Evolutionary conservation across 2,797 vertebrate genomes (phyloP).

Genomic region (Sparus aurata): DNA sequence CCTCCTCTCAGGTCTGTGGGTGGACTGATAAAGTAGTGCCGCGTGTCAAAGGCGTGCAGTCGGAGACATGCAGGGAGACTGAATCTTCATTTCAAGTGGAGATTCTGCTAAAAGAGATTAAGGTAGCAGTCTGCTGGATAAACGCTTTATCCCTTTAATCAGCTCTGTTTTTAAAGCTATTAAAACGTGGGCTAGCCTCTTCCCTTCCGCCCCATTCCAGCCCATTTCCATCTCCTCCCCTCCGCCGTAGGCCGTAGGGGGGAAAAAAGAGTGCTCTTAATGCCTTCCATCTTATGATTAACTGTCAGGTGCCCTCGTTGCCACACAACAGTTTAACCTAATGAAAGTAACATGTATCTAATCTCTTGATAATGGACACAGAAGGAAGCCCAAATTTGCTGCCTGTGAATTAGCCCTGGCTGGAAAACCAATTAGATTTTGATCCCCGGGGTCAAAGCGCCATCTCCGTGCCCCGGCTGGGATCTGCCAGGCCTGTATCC

Average conservation of each 20-base stretch:
- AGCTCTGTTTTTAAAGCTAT: conserved; percentile 73
- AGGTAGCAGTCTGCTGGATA: conserved; percentile 61
- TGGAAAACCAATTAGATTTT: conserved; percentile 66
- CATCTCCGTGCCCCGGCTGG: conserved; percentile 35
- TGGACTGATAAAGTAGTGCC: background rate
- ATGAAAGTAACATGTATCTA: conserved; percentile 63
- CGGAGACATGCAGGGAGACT: conserved; percentile 25
- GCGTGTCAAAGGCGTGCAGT: conserved; percentile 13
- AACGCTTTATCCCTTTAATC: conserved; percentile 75
- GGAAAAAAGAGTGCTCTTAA: conserved; percentile 18
- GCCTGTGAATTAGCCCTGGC: conserved; percentile 44
- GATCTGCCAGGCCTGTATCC: conserved; percentile 47
- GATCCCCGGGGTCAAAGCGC: conserved; percentile 65
- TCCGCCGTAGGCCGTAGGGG: conserved; percentile 30
- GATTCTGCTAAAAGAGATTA: conserved; percentile 67
- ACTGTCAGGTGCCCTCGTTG: conserved; percentile 59
- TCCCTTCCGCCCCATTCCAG: conserved; percentile 21
- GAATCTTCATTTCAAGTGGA: conserved; percentile 35
- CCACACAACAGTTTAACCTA: conserved; percentile 50
- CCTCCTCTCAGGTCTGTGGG: background rate
- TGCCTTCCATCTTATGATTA: conserved; percentile 64
- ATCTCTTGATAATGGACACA: conserved; percentile 57
- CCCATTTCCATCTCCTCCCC: conserved; percentile 57
- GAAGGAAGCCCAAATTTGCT: conserved; percentile 39
- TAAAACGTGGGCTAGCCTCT: conserved; percentile 59